Base-by-base conservation (phyloP, 1,140 invertebrate species). In the Piezodorus guildinii region DNA sequence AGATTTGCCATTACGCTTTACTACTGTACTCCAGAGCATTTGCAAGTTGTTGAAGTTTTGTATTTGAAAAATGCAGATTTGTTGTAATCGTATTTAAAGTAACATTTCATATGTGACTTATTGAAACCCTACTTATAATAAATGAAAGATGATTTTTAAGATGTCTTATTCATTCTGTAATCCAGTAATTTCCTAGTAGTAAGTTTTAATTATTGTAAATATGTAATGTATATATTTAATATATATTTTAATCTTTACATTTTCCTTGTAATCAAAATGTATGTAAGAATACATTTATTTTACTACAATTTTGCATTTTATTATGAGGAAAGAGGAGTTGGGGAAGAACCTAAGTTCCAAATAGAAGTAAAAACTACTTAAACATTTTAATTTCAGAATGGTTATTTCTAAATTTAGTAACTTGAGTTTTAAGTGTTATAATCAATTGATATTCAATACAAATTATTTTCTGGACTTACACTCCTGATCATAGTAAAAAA, bases 1-100 rank as follows among this genome's bases (percentile, higher is more conserved):
- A 60, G 58, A 44, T 60, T 60, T 60, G 58, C 30, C 39, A 60
- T 60, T 60, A 44, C 58, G 58, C 58, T 60, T 60, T 43, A 60
- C n/a, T 60, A 60, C 58, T 39, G 58, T 60, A 34, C n/a, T 43
- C n/a, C 30, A 60, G 58, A 21, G 58, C 30, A 34, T 60, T 44
- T 60, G 58, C 52, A 60, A 44, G 34, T 39, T 60, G 58, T 60
- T 34, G 17, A 34, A 43, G 25, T 58, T 25, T 43, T 60, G 58
- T 60, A 60, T 43, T 60, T 60, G 43, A 25, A 43, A 39, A 60
- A 60, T 44, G 58, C 52, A 56, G 34, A 60, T 60, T 60, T 60
- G 58, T 60, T 60, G 58, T 60, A 60, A 16, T 60, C 52, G 15
- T 56, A 56, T 25, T 56, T 9, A 56, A 56, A 56, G 52, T 56